A percentile compares a stretch with the other conserved stretches of the same genome.
Conservation (phyloP, 1,140 invertebrate genomes). For the Drosophila tani region DNA sequence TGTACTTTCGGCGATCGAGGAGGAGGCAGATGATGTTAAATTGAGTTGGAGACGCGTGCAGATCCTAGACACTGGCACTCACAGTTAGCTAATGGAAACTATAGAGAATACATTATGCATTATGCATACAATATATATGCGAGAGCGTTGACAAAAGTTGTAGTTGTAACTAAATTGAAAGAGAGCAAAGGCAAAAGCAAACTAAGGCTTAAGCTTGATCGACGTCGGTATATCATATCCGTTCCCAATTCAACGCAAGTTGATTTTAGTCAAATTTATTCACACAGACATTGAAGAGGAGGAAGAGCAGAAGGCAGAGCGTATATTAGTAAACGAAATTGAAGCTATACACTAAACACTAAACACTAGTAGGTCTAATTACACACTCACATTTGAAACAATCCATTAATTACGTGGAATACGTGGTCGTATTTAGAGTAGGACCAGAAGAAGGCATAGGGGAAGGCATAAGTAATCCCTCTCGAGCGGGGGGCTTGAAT, state of each 20-base stretch:
- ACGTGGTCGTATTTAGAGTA: slow-evolving; percentile 16
- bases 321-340: slow-evolving; percentile 52
- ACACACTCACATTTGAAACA: slow-evolving; percentile 54
- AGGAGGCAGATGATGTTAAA: slow-evolving; percentile 27
- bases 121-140: slow-evolving; percentile 23
- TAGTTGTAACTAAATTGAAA: slow-evolving; percentile 63
- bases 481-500: slow-evolving; percentile 67
- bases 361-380: slow-evolving; percentile 64
- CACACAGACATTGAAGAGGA: slow-evolving; percentile 38
- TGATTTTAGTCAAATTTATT: slow-evolving; percentile 83
- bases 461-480: slow-evolving; percentile 35
- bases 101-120: slow-evolving; percentile 46
- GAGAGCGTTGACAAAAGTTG: slow-evolving; percentile 60
- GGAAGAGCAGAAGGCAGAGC: slow-evolving; percentile 22
- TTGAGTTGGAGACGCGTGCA: slow-evolving; percentile 33
- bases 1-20: slow-evolving; percentile 42
- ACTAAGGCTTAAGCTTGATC: slow-evolving; percentile 54
- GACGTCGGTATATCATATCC: slow-evolving; percentile 71
- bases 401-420: slow-evolving; percentile 66
- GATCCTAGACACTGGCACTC: slow-evolving; percentile 59
- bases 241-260: slow-evolving; percentile 71
- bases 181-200: slow-evolving; percentile 34
- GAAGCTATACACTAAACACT: slow-evolving; percentile 66
- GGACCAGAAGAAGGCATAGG: neutral
- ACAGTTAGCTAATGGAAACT: slow-evolving; percentile 72